Evolutionary conservation across 2,888 invertebrate species (phyloP), one percentile per base, ranked within the genome.

Genomic region (Ptilodon capucinus): DNA sequence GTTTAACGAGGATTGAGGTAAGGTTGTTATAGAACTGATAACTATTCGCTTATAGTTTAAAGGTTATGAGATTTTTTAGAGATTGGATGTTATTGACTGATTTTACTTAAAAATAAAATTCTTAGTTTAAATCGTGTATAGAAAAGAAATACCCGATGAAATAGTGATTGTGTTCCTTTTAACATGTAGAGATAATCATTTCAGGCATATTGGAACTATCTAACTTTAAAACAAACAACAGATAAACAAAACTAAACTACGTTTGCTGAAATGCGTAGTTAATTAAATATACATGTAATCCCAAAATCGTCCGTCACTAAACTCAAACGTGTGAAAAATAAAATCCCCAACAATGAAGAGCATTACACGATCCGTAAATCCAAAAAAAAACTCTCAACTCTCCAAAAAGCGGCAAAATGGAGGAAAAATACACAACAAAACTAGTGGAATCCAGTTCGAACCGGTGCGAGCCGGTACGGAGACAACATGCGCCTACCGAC

Each of bases 401-500:
- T 25, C 9, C 8, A 17, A 23, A 28, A 17, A 46, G 18, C 5
- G 8, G 19, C 43, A 48, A 60, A 57, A 59, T 41, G 16, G 25
- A 21, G 50, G 43, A 55, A 54, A 58, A 57, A 56, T 47, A 55
- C 49, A 61, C 51, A 61, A 73, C 64, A 71, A 67, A 66, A 58
- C 62, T 57, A 64, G 57, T 57, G 56, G 63, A 69, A 69, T 63
- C 62, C 47, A 48, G 62, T 60, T 50, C 47, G 58, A 66, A 62
- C 66, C 44, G 60, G 63, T 48, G 18, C 36, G 48, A 53, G 48
- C 56, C 52, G 48, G 52, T 62, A 52, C 63, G 64, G 68, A 56
- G 65, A 70, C 73, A 67, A 69, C 75, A 71, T 64, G 57, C 66
- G 74, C 71, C 67, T 64, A 68, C 66, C 68, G 67, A 43, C 58